These are phyloP conservation scores for Carcharodon carcharias DNA, from an alignment of 2,797 vertebrate genomes.

Conservation along the genomic window DNA sequence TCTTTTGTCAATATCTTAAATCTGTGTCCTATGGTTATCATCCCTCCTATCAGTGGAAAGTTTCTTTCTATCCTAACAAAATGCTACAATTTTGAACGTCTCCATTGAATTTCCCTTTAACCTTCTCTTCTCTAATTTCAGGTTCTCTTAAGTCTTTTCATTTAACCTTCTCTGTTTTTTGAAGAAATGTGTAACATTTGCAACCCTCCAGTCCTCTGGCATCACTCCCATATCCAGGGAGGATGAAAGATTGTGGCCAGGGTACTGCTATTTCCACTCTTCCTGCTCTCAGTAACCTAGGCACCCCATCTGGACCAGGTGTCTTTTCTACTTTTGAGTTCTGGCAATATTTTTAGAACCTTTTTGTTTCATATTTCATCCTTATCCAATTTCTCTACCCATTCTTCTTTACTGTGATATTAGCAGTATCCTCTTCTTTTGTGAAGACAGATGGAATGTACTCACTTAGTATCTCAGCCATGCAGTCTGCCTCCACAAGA, in stretches of 20 bases:
- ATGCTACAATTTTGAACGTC: background rate
- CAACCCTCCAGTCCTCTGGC: background rate
- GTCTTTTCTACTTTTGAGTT: background rate
- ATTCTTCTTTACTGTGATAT: background rate
- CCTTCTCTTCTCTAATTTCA: background rate
- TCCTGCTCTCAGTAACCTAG: background rate
- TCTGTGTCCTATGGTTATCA: background rate
- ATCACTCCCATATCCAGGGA: background rate
- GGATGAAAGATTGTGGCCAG: background rate
- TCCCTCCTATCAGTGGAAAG: background rate
- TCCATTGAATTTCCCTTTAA: background rate
- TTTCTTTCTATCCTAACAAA: background rate
- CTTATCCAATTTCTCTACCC: background rate
- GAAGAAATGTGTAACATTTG: no score
- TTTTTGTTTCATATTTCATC: background rate
- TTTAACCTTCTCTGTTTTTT: background rate
- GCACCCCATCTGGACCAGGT: background rate
- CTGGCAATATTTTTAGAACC: background rate
- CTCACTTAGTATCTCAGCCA: no score
- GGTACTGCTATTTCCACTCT: no score
- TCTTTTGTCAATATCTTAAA: background rate
- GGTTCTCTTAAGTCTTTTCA: background rate
- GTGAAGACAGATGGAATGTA: no score
- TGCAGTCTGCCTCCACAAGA: no score
- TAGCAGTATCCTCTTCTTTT: no score